Evolutionary conservation across 2,888 invertebrate genomes (phyloP), one percentile per base, ranked within the genome.

Genomic region (Drosophila sordidapex): DNA sequence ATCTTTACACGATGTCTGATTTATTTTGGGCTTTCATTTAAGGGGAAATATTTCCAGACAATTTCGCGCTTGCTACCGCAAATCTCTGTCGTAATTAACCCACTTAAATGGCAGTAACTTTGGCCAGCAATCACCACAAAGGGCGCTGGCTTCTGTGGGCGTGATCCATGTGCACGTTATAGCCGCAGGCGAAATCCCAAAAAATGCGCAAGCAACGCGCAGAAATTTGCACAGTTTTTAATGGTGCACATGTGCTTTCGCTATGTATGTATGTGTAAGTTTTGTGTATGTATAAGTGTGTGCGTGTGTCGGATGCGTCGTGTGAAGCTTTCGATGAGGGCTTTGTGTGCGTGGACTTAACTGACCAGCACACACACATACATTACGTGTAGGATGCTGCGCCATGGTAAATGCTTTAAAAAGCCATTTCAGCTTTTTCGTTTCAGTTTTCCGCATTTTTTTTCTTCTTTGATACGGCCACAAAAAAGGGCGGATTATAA

Each of bases 401-500:
- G 51, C 54, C 72, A 72, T 76, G 59, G 76, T 69, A 62, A 79
- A 86, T 74, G 83, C 82, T 85, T 85, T 85, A 85, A 85, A 85
- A 85, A 85, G 88, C 83, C 88, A 85, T 88, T 85, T 86, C 77
- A 77, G 80, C 67, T 69, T 67, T 77, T 70, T 60, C 67, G 51
- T 33, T 61, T 54, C 56, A 11, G 48, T 53, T 21, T n/a, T 8
- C 27, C 15, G 2, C 4, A 7, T 36, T 53, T 40, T 75, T 65
- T 53, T 66, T 58, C 60, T 48, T 56, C 83, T 72, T 86, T 88
- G 80, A 88, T 83, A 70, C 31, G 75, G 73, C 84, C 81, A 78
- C 73, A 82, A 87, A 79, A 77, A 79, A 71, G 62, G 84, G 71
- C 75, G 85, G 83, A 87, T 87, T 87, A 87, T 89, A 87, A 87